Conservation (phyloP, 1,140 invertebrate species). For the Papilio dardanus region DNA sequence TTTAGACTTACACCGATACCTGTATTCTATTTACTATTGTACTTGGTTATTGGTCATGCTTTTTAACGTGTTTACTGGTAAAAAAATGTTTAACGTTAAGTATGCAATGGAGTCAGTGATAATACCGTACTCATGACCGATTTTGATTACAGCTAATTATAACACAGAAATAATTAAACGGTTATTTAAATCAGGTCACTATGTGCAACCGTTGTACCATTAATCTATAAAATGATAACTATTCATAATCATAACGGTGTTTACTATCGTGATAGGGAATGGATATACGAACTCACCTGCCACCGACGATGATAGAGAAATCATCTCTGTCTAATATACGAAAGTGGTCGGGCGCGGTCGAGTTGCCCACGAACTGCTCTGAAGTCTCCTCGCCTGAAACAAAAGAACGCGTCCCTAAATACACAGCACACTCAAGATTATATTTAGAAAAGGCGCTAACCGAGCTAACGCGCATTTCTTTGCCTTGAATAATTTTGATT, state of each 20-base stretch:
- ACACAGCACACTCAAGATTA: neutral
- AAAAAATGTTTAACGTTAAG: neutral
- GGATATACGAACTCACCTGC: conserved; percentile 62
- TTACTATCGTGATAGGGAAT: neutral
- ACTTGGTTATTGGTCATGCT: neutral
- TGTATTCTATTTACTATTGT: neutral
- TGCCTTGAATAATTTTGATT: neutral
- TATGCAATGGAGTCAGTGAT: neutral
- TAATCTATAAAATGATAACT: neutral
- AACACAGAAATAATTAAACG: neutral
- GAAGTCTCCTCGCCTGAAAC: conserved; percentile 78
- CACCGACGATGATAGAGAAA: conserved; percentile 78
- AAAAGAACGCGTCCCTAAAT: conserved; percentile 46
- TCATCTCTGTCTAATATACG: conserved; percentile 80
- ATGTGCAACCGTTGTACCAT: neutral
- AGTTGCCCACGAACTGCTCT: conserved; percentile 77
- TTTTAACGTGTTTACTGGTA: neutral
- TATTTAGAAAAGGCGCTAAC: neutral
- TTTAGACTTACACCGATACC: neutral
- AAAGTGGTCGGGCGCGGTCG: conserved; percentile 76
- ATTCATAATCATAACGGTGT: neutral
- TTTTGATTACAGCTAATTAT: conserved; percentile 2
- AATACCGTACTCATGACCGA: conserved; percentile 18
- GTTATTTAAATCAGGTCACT: neutral
- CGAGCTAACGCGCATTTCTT: neutral